Conservation (phyloP, 1,140 invertebrate genomes). For the Xylocopa sonorina region DNA sequence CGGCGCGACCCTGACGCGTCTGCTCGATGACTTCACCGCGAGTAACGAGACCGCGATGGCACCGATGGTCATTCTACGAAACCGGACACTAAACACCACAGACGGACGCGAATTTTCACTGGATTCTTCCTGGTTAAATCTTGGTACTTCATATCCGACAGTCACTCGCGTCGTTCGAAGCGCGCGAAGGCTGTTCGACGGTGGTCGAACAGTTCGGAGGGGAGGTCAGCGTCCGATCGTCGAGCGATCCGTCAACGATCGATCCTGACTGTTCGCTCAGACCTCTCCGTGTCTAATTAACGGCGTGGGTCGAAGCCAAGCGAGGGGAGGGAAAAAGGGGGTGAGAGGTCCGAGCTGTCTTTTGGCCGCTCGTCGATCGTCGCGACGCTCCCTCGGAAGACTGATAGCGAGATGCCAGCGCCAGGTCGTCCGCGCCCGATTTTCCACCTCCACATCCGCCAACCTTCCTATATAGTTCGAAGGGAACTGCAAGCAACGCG, state of each 20-base stretch:
- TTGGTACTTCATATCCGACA: background rate
- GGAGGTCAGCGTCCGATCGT: constrained; percentile 36
- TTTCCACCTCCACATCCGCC: constrained; percentile 63
- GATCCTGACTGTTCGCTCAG: background rate
- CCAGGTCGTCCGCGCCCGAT: constrained; percentile 61
- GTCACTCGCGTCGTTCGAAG: background rate
- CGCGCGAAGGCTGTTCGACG: background rate
- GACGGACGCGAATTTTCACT: background rate
- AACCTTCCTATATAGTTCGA: constrained; percentile 51
- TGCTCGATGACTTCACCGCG: constrained; percentile 30
- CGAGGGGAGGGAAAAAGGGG: background rate
- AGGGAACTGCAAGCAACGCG: constrained; percentile 56
- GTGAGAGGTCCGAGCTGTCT: constrained; percentile 19
- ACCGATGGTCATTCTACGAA: background rate
- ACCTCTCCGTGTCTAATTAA: background rate
- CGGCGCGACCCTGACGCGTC: constrained; percentile 29
- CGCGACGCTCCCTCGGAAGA: constrained; percentile 67
- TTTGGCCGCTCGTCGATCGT: constrained; percentile 56
- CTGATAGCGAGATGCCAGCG: constrained; percentile 67
- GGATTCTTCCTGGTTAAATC: background rate
- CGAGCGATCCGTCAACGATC: constrained; percentile 29
- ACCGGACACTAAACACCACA: too few species aligned
- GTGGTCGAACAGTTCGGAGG: background rate
- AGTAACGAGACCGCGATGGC: background rate
- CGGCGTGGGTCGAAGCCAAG: background rate